Base-by-base conservation (phyloP, 2,797 vertebrate species). In the Morus bassanus region DNA sequence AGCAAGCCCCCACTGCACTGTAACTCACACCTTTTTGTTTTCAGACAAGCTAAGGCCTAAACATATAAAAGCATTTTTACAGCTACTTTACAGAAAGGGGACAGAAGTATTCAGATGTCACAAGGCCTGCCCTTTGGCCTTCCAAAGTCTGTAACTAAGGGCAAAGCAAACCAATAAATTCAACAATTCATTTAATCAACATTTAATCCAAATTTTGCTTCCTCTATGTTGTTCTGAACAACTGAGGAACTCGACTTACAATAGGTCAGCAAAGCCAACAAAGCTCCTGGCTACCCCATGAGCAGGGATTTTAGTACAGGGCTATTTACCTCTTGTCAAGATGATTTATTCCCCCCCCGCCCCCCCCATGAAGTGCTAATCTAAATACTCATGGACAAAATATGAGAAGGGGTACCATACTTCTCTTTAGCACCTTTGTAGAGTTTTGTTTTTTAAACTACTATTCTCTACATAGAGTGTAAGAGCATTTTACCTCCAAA, bases 301-400 rank as follows among this genome's bases (percentile, higher is more conserved):
- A 88, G 48, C 48, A 77, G 22, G 13, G 18, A 4, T 4, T 76
- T 74, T 37, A 85, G 21, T 25, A 68, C 53, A 60, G 63, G 12
- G 45, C 9, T 46, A 51, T 75, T 88, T 64, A 22, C 39, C 50
- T 82, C 50, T 43, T 93, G 37, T 35, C 57, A 68, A 51, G 57
- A 61, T 81, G 76, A 91, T 92, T 88, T 70, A 85, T 83, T 81
- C 91, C 9, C 53, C 46, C 43, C 8, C 37, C 37, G 10, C 37
- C 37, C 8, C 37, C 50, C 16, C 67, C 10, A 10, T 31, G 50
- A 76, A 85, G 17, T n/a, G 63, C 77, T 91, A 70, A 72, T 56
- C 5, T 9, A 59, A 75, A 27, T 73, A 57, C 46, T 68, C 24
- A 48, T 1, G 14, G 53, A 65, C 19, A 27, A 90, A 83, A 72